Conservation (phyloP, 2,113 vertebrate species). For the Tachuris rubrigastra region DNA sequence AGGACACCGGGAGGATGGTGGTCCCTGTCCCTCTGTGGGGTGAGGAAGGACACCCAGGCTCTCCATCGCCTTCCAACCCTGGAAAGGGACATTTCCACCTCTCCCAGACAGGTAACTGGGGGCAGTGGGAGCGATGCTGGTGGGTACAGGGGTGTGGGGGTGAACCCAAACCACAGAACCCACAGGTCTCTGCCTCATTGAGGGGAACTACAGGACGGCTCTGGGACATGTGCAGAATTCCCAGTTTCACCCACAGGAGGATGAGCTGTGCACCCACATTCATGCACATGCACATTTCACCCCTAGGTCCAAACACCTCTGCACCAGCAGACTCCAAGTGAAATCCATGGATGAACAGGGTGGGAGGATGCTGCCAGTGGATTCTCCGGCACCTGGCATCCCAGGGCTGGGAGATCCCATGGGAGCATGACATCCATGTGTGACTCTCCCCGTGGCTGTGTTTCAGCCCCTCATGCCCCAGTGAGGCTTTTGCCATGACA, state of each 20-base stretch:
- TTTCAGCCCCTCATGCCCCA: background rate
- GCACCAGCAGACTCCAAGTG: fast-evolving
- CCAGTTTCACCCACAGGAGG: background rate
- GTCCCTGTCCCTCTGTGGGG: fast-evolving
- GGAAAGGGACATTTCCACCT: background rate
- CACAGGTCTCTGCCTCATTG: fast-evolving
- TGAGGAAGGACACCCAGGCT: background rate
- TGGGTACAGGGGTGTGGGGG: background rate
- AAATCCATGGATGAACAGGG: fast-evolving
- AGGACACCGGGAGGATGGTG: fast-evolving
- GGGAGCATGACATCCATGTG: fast-evolving
- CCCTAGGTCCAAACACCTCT: background rate
- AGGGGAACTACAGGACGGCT: background rate
- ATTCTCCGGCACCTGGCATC: background rate
- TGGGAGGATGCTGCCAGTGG: background rate
- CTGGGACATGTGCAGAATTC: background rate
- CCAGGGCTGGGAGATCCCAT: background rate
- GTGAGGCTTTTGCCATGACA: background rate
- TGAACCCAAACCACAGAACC: background rate
- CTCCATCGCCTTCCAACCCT: background rate
- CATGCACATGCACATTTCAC: fast-evolving
- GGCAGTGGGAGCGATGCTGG: fast-evolving
- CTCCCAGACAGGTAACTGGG: background rate
- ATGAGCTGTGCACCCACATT: background rate
- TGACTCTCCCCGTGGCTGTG: fast-evolving